Base-by-base conservation (phyloP, 1,140 invertebrate species). In the Charaxes varanes region DNA sequence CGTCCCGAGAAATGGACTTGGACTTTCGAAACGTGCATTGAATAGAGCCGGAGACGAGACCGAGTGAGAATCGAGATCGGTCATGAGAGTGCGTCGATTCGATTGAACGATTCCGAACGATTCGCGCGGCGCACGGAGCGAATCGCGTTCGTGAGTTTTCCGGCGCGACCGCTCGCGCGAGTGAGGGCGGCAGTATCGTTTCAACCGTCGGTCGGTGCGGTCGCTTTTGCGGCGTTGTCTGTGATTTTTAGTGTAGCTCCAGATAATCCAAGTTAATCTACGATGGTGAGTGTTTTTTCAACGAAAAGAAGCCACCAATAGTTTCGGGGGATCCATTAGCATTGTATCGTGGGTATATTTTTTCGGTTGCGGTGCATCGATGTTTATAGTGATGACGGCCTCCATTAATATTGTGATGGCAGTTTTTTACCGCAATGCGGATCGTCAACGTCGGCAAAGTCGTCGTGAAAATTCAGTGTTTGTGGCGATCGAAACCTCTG, bases 211-310 rank as follows among this genome's bases (percentile, higher is more conserved):
- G 72, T 80, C 76, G 67, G 84, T 82, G 68, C 61, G 82, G 78
- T 80, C 77, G 77, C 73, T 81, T 74, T 78, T 74, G 77, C 73
- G 77, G 73, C 80, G 68, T 81, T 71, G 70, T 77, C 74, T 81
- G 79, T 80, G 79, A 83, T 82, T 79, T 77, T 84, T 84, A 84
- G 78, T 83, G 80, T 85, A 84, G 79, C 73, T 76, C 78, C 79
- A 72, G 77, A 71, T 84, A 84, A 86, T 86, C 84, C 79, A 81
- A 81, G 71, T 84, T 82, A 85, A 85, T 87, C 85, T 76, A 85
- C 71, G 73, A 88, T 88, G 87, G 87, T 88, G 83, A 87, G 87
- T 85, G 73, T 58, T 74, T 63, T 76, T 87, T 85, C 68, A 66
- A 60, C 50, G 61, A 61, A 67, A 71, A 54, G 57, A 68, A 69